These are phyloP conservation scores for Exaiptasia diaphana DNA, from an alignment of 64 coral and sea anemone genomes.

Conservation along the genomic window DNA sequence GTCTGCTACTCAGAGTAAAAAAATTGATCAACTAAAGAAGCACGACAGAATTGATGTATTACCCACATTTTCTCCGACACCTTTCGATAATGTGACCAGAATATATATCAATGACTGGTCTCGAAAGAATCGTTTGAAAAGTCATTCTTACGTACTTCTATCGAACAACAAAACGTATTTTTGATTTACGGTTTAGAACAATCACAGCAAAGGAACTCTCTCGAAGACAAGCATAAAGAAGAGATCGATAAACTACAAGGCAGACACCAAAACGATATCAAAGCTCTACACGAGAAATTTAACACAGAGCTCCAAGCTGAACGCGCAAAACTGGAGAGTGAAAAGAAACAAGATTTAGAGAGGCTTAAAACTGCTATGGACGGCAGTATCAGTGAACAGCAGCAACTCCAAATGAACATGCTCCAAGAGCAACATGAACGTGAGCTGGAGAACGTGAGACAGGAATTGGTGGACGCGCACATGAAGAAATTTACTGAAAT, in stretches of 20 bases:
- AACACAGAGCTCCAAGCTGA: slow-evolving; percentile 52
- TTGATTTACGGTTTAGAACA: too few relatives aligned
- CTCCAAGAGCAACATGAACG: slow-evolving; percentile 89
- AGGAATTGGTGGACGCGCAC: slow-evolving; percentile 88
- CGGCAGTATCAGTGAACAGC: slow-evolving; percentile 78
- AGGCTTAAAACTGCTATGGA: slow-evolving; percentile 70
- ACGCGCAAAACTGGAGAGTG: slow-evolving; percentile 58
- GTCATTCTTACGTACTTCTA: too few relatives aligned
- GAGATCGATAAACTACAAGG: slow-evolving; percentile 36
- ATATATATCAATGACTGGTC: too few relatives aligned
- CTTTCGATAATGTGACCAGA: too few relatives aligned
- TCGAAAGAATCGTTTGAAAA: too few relatives aligned
- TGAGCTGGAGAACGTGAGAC: slow-evolving; percentile 74
- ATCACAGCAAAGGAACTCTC: slow-evolving; percentile 21
- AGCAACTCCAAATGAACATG: slow-evolving; percentile 77
- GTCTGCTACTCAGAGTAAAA: too few relatives aligned
- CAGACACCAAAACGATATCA: slow-evolving; percentile 62
- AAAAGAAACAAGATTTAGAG: slow-evolving; percentile 61
- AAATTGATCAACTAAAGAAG: too few relatives aligned
- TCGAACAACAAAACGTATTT: too few relatives aligned
- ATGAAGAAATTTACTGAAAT: slow-evolving; percentile 97
- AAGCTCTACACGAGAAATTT: slow-evolving; percentile 54
- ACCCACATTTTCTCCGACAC: too few relatives aligned
- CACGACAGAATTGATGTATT: too few relatives aligned
- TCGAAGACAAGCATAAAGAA: slow-evolving; percentile 31